Conservation (phyloP, 2,113 vertebrate species). For the Solenodon paradoxus region DNA sequence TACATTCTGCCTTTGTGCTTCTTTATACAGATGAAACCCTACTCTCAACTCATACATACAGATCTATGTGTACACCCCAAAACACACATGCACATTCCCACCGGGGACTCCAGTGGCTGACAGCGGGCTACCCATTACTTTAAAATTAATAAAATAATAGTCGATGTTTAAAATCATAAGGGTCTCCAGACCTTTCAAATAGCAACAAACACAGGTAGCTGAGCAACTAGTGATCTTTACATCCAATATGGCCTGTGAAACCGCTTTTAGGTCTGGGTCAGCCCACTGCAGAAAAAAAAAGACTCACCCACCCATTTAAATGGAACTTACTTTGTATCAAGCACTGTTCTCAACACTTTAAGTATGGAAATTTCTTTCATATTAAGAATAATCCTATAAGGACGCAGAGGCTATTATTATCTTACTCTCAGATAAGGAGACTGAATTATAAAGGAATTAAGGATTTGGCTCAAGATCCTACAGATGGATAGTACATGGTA, state of each 20-base stretch:
- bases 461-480: neutral
- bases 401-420: neutral
- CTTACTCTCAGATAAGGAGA: neutral
- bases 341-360: neutral
- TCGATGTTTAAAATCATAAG: neutral
- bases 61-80: accelerated
- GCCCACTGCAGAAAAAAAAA: neutral
- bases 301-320: neutral
- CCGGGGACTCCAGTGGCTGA: neutral
- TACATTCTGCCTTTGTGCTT: neutral
- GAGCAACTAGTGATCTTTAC: neutral
- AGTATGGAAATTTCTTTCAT: neutral
- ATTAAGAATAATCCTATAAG: neutral
- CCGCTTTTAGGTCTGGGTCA: neutral
- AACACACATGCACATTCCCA: neutral
- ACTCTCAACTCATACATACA: neutral
- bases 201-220: neutral
- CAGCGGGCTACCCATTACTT: neutral
- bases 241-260: neutral
- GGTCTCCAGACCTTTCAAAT: neutral
- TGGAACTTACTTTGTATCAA: neutral
- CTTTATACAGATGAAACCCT: neutral
- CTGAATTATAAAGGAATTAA: neutral
- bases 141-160: neutral
- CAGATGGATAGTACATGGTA: neutral